Base-by-base conservation (phyloP, 2,113 vertebrate genomes). In the Promerops cafer region DNA sequence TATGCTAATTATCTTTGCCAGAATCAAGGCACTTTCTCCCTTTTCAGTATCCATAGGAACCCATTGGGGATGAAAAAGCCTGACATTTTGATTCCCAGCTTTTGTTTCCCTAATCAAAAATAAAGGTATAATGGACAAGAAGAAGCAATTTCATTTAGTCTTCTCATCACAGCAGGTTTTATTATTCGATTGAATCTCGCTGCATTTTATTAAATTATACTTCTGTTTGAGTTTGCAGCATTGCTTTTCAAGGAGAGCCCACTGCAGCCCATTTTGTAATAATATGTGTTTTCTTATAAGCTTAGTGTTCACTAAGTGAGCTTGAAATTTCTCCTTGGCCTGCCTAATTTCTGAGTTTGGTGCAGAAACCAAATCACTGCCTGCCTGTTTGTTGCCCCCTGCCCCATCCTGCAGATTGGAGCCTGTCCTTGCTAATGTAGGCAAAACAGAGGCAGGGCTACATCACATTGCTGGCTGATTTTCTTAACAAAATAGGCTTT, bases 51-150 rank as follows among this genome's bases (percentile, higher is more conserved):
- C 79, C 86, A 50, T 93, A 95, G 60, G 74, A 92, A 95, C 84
- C 35, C 16, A 4, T 14, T 4, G 8, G 59, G 64, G 77, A 83
- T 90, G 69, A 94, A 91, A 96, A 79, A 70, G 13, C 66, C 81
- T 89, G 60, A 61, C 86, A 83, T 95, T 95, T 72, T 93, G 57
- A 86, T 95, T 96, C 94, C 60, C 20, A 44, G 75, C 77, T 63
- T 97, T 95, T 97, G 64, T 93, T 96, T 96, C 91, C 89, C 20
- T 92, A 93, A 83, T 96, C 76, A 93, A 81, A 93, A 90, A 65
- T 77, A 92, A 94, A 83, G 65, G 83, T 70, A 50, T 86, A 93
- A 95, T 91, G 47, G 78, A 47, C 11, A 12, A 92, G 37, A 90
- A 59, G 59, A 33, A 93, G 84, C 76, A 45, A 37, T 96, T 97